Evolutionary conservation across 1,140 invertebrate species (phyloP), one percentile per base, ranked within the genome.

Genomic region (Bombus superbus): DNA sequence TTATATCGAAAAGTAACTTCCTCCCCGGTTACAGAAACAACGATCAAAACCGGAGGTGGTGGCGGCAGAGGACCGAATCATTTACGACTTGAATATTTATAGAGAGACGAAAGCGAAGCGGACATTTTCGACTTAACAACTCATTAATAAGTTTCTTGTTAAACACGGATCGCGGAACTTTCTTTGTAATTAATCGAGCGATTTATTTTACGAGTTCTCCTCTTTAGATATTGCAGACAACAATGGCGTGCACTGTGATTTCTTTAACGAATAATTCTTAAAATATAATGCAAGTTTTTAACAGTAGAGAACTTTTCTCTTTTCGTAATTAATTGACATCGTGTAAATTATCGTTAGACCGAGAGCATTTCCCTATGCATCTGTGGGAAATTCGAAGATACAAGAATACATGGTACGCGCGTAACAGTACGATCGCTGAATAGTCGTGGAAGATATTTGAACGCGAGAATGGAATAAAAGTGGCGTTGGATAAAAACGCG

Each of bases 81-180:
- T 91, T 89, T 89, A 85, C 89, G 72, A 90, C 86, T 79, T 92
- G 90, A 91, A 92, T 92, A 92, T 92, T 92, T 92, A 92, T 92
- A 76, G 83, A 89, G 78, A 83, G 68, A 66, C 82, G 79, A 68
- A 71, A 89, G 78, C 74, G 86, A 90, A 62, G 79, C 22, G 83
- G 47, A 89, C 89, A 86, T 91, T 91, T 91, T 89, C 82, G 76
- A 71, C 91, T 90, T 90, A 90, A 91, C 91, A 84, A 92, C 86
- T 91, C 82, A 89, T 86, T 91, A 81, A 74, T 85, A 88, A 87
- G 85, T 90, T 88, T 66, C 62, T 66, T 71, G 84, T 81, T 88
- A 86, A 86, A 88, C 87, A 62, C 73, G 35, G 72, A 74, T 73
- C 62, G 22, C 47, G 69, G 73, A 78, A 86, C 64, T 81, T 57